Base-by-base conservation (phyloP, 2,888 invertebrate genomes). In the Limnephilus lunatus region DNA sequence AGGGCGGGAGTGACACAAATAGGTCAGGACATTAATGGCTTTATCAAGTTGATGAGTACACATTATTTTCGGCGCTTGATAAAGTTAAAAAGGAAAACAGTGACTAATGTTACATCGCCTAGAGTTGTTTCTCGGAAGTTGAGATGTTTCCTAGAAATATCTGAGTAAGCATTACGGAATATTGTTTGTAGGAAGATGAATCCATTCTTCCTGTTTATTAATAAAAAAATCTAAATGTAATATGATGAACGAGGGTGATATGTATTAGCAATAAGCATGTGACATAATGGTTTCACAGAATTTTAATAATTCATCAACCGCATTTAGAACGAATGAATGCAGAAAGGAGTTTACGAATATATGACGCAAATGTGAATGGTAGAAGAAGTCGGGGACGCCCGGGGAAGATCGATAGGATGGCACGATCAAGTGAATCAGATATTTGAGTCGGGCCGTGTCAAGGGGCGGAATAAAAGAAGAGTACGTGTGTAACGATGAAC, bases 11-110 rank as follows among this genome's bases (percentile, higher is more conserved):
- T 90, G 82, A 90, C 90, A 82, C 48, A 90, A 90, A 90, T 90
- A 68, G 82, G 90, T 90, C 90, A 90, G 81, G 90, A 82, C 90
- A 80, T 89, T 89, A 89, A 89, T 89, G 88, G 81, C 35, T 89
- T 89, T 89, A 81, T 89, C 80, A 68, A 81, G 12, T 35, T 80
- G 88, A 80, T 80, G 88, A 89, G 88, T n/a, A 89, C 32, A 25
- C 35, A 89, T 89, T 89, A 32, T 35, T 35, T 86, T 86, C 44
- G 44, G 85, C 86, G 39, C 86, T 39, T 11, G 86, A 85, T 44
- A 44, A 44, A 86, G 25, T 86, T 53, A 25, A 86, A 86, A 86
- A 86, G 44, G n/a, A 30, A n/a, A 39, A 9, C 39, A 86, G 48
- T 48, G 44, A 86, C 86, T 86, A 48, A 86, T 44, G 25, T 39